A percentile compares a stretch with the other conserved stretches of the same genome.
These are phyloP conservation scores for Microctonus hyperodae DNA, from an alignment of 2,888 invertebrate species.

Conservation along the genomic window DNA sequence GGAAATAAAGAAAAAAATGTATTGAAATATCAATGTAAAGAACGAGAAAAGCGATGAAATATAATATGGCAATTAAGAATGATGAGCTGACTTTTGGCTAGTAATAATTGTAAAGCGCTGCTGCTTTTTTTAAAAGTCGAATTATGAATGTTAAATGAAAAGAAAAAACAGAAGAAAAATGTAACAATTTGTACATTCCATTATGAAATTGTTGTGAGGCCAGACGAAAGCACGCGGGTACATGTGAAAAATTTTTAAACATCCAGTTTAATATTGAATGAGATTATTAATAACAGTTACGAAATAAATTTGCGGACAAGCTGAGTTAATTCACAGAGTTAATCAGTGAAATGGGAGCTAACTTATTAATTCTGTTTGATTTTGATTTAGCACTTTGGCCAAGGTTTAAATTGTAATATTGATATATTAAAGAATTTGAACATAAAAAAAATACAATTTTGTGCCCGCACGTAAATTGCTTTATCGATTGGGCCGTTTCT, in stretches of 20 bases:
- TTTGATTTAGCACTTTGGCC: background rate
- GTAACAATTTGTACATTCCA: conserved; percentile 81
- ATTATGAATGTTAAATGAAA: conserved; percentile 31
- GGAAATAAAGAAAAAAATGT: background rate
- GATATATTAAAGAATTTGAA: conserved; percentile 1
- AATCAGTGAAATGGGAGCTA: conserved; percentile 43
- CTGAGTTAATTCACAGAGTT: conserved; percentile 32
- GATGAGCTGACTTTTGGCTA: background rate
- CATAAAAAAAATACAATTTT: background rate
- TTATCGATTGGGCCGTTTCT: conserved; percentile 44
- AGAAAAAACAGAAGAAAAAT: conserved; percentile 59
- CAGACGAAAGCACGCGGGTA: conserved; percentile 44
- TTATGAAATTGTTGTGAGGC: conserved; percentile 70
- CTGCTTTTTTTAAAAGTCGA: conserved; percentile 12
- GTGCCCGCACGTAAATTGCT: conserved; percentile 33
- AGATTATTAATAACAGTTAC: background rate
- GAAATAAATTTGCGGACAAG: conserved; percentile 2
- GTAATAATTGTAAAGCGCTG: conserved; percentile 13
- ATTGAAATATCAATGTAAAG: conserved; percentile 4
- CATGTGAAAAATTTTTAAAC: background rate
- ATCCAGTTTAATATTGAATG: background rate
- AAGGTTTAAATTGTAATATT: background rate
- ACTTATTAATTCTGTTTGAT: conserved; percentile 38
- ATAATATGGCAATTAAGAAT: conserved; percentile 14
- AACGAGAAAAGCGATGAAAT: conserved; percentile 31